Conservation (phyloP, 1,140 invertebrate genomes). For the Ooceraea biroi region DNA sequence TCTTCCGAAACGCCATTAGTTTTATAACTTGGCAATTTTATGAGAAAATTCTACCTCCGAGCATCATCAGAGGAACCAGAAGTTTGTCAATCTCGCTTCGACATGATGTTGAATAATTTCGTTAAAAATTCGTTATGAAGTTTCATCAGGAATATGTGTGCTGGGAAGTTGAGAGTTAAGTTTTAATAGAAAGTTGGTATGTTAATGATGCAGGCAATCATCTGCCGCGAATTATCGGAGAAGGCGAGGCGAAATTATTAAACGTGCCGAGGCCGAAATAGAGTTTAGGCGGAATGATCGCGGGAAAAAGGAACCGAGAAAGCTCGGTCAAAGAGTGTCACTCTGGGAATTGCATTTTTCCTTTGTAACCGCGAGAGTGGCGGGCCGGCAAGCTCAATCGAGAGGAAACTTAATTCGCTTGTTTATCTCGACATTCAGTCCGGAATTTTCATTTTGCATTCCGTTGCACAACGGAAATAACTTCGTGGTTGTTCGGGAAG, state of each 20-base stretch:
- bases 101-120: background rate
- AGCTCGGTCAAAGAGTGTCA: constrained; percentile 37
- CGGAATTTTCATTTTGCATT: constrained; percentile 9
- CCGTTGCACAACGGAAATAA: background rate
- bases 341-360: constrained; percentile 51
- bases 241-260: constrained; percentile 25
- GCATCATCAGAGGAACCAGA: background rate
- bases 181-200: background rate
- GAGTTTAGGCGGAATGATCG: background rate
- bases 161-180: background rate
- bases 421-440: constrained; percentile 41
- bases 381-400: constrained; percentile 17
- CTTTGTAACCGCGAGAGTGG: constrained; percentile 40
- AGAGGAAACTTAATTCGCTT: constrained; percentile 49
- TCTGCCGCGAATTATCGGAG: background rate
- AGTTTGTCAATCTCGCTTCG: background rate
- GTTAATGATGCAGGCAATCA: background rate
- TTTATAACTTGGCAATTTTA: background rate
- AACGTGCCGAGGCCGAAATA: background rate
- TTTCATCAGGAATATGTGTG: background rate
- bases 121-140: background rate
- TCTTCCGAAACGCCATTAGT: background rate
- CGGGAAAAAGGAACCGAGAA: background rate
- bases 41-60: constrained; percentile 7
- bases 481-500: background rate